These are phyloP conservation scores for Leptodactylus fallax DNA, from an alignment of 2,797 vertebrate species.

Conservation along the genomic window DNA sequence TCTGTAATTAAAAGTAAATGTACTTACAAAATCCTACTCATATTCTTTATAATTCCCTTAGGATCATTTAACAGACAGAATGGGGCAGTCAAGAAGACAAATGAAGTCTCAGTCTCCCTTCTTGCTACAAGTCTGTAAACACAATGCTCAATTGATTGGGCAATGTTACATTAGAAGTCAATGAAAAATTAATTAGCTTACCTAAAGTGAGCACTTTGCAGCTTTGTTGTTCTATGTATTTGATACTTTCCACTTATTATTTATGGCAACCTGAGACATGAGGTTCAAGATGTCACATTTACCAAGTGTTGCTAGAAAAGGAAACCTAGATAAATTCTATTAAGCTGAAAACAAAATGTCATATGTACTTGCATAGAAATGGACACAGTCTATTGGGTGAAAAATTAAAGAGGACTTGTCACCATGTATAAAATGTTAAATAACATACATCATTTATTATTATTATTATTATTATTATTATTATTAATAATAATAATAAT, in stretches of 20 bases:
- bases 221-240: constrained; percentile 75
- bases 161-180: constrained; percentile 82
- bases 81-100: constrained; percentile 77
- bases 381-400: not conserved
- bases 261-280: constrained; percentile 71
- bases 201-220: constrained; percentile 76
- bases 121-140: constrained; percentile 82
- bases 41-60: constrained; percentile 76
- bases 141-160: constrained; percentile 85
- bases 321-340: constrained; percentile 2
- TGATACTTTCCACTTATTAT: constrained; percentile 78
- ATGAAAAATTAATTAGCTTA: constrained; percentile 90
- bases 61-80: constrained; percentile 81
- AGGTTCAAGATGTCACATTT: constrained; percentile 42
- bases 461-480: too few relatives aligned
- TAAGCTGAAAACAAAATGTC: not conserved
- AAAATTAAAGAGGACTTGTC: not conserved
- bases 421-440: too few relatives aligned
- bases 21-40: constrained; percentile 76
- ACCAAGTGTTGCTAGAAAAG: not conserved
- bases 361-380: not conserved
- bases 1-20: constrained; percentile 82
- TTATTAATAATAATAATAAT: too few relatives aligned
- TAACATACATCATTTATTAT: too few relatives aligned
- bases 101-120: constrained; percentile 72